phyloP scores from a whole-genome alignment of 2,888 invertebrate genomes.

The Cosmopolites sordidus region DNA sequence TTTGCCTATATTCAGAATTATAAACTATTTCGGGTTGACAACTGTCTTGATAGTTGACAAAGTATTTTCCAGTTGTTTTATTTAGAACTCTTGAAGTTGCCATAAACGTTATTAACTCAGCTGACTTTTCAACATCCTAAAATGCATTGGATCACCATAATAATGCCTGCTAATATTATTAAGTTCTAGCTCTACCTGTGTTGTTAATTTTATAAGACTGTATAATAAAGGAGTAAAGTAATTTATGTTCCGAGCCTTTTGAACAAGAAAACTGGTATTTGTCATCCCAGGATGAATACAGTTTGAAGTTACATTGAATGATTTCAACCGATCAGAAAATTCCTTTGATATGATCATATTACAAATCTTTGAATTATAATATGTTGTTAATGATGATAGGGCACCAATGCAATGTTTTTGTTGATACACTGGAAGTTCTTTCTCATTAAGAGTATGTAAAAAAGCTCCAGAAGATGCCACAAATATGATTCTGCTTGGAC shows the following conservation, averaged over 20 bases:
- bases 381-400: constrained; percentile 22
- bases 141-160: constrained; percentile 1
- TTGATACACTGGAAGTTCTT: constrained; percentile 20
- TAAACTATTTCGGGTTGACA: constrained; percentile 26
- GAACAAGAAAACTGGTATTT: constrained; percentile 29
- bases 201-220: constrained; percentile 17
- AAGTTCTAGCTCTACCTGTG: constrained; percentile 18
- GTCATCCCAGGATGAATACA: constrained; percentile 34
- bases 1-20: constrained; percentile 26
- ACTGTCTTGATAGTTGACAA: constrained; percentile 29
- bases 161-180: background rate
- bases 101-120: constrained; percentile 27
- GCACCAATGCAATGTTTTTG: background rate
- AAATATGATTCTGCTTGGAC: constrained; percentile 24
- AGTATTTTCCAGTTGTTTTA: constrained; percentile 31
- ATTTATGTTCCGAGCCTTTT: constrained; percentile 8
- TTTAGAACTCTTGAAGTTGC: constrained; percentile 27
- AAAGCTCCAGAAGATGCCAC: constrained; percentile 22
- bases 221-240: constrained; percentile 11
- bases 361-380: constrained; percentile 34
- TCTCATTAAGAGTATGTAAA: constrained; percentile 5
- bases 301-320: constrained; percentile 28
- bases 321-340: constrained; percentile 26
- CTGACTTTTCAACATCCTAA: constrained; percentile 25
- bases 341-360: constrained; percentile 33